Evolutionary conservation across 2,888 invertebrate genomes (phyloP).

Genomic region (Rhogogaster chlorosoma): DNA sequence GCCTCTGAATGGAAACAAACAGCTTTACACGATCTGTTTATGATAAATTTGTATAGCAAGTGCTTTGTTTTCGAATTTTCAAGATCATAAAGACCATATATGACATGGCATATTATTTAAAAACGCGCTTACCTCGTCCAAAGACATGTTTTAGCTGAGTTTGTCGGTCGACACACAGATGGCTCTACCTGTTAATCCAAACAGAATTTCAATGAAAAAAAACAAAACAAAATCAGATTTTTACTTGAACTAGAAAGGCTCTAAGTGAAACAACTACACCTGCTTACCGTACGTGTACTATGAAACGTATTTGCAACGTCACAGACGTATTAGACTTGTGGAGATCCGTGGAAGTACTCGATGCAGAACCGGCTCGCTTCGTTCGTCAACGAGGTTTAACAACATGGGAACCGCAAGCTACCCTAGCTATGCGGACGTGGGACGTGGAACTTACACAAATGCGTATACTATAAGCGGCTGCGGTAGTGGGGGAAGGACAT

Average conservation of each 20-base stretch:
- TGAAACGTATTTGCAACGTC: neutral
- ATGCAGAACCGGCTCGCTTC: conserved; percentile 6
- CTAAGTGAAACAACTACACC: neutral
- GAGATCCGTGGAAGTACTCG: neutral
- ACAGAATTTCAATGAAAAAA: neutral
- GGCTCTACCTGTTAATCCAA: conserved; percentile 17
- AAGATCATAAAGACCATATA: neutral
- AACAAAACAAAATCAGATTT: neutral
- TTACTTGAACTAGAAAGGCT: neutral
- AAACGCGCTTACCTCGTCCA: conserved; percentile 47
- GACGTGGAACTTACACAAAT: conserved; percentile 15
- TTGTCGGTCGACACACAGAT: neutral
- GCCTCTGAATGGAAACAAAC: neutral
- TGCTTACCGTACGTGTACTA: neutral
- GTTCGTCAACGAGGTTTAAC: conserved; percentile 30
- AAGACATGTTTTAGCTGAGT: conserved; percentile 53
- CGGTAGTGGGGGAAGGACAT: neutral
- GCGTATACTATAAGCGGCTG: neutral
- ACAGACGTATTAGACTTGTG: neutral
- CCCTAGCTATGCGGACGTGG: neutral
- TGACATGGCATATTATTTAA: neutral
- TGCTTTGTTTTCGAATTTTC: neutral
- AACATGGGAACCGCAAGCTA: conserved; percentile 24
- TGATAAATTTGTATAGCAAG: neutral
- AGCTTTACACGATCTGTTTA: neutral